A percentile compares a stretch with the other conserved stretches of the same genome.
These are phyloP conservation scores for Dasysyrphus albostriatus DNA, from an alignment of 2,888 invertebrate species.

Conservation along the genomic window DNA sequence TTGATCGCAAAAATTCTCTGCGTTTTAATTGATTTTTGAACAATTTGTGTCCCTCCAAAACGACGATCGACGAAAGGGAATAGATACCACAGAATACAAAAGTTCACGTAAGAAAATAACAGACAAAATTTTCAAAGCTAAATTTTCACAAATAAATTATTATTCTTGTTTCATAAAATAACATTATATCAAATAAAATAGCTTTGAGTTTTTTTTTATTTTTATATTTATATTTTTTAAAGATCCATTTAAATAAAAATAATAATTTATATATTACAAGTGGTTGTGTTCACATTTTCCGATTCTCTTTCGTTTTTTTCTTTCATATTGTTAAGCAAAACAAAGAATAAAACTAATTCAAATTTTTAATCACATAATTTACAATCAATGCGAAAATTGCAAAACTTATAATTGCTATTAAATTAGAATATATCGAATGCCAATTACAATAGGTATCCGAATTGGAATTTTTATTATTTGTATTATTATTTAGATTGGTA, in stretches of 20 bases:
- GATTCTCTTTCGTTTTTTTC: slow-evolving; percentile 32
- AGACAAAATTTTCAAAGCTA: too few species aligned
- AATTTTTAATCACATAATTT: slow-evolving; percentile 94
- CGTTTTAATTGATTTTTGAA: too few species aligned
- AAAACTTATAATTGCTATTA: slow-evolving; percentile 94
- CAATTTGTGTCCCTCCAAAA: too few species aligned
- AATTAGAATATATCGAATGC: slow-evolving; percentile 92
- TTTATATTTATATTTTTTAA: slow-evolving; percentile 1
- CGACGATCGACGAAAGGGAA: too few species aligned
- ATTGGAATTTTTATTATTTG: slow-evolving; percentile 64
- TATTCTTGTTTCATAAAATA: neutral
- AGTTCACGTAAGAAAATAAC: too few species aligned
- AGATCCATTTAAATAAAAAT: slow-evolving; percentile 45
- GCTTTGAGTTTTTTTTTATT: neutral
- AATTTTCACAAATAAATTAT: too few species aligned
- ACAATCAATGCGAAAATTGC: slow-evolving; percentile 96
- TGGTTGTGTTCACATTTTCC: slow-evolving; percentile 29
- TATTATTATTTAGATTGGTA: slow-evolving; percentile 39
- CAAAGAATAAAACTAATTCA: slow-evolving; percentile 85
- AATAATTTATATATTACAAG: slow-evolving; percentile 65
- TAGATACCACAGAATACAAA: too few species aligned
- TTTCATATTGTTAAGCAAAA: slow-evolving; percentile 81
- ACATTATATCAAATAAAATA: neutral
- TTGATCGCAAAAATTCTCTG: too few species aligned
- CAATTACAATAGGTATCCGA: slow-evolving; percentile 86